Percentiles rank a stretch among this genome's conserved stretches.
Evolutionary conservation across 2,888 invertebrate species (phyloP).

Genomic region (Cryptus armator): DNA sequence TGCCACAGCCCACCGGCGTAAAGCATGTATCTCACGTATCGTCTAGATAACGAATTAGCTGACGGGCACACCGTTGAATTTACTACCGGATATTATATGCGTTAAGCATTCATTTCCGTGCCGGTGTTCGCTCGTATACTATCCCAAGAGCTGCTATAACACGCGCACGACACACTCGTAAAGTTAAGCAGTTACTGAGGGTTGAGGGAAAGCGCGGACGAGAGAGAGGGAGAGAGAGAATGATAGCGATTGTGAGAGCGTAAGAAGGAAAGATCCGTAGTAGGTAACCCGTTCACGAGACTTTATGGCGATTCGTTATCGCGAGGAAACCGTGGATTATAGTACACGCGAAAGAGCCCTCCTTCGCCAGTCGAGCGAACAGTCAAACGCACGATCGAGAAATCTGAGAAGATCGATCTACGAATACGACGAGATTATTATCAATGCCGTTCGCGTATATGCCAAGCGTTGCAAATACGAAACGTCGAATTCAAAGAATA

Average conservation of each 20-base stretch:
- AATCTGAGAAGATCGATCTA: constrained; percentile 52
- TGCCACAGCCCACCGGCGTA: not conserved
- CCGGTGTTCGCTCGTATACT: constrained; percentile 49
- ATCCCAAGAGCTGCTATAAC: constrained; percentile 50
- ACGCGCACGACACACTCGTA: constrained; percentile 65
- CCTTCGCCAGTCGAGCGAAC: constrained; percentile 27
- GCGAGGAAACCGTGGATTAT: constrained; percentile 36
- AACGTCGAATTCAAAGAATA: too few species aligned
- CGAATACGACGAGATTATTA: constrained; percentile 35
- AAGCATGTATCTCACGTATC: constrained; percentile 50
- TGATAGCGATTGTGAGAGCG: too few species aligned
- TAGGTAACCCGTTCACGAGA: constrained; percentile 54
- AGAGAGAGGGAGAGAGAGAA: constrained; percentile 31
- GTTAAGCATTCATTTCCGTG: constrained; percentile 66
- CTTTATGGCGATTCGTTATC: constrained; percentile 71
- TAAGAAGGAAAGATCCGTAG: too few species aligned
- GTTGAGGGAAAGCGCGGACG: constrained; percentile 40
- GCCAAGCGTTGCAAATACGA: too few species aligned
- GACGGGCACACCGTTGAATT: constrained; percentile 61
- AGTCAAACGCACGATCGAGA: constrained; percentile 45
- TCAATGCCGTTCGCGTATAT: not conserved
- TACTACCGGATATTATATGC: constrained; percentile 67
- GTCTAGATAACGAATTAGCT: constrained; percentile 64
- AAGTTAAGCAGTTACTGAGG: constrained; percentile 62
- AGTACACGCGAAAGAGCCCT: constrained; percentile 42